Evolutionary conservation across 2,113 vertebrate species (phyloP).

Genomic region (Etheostoma spectabile): DNA sequence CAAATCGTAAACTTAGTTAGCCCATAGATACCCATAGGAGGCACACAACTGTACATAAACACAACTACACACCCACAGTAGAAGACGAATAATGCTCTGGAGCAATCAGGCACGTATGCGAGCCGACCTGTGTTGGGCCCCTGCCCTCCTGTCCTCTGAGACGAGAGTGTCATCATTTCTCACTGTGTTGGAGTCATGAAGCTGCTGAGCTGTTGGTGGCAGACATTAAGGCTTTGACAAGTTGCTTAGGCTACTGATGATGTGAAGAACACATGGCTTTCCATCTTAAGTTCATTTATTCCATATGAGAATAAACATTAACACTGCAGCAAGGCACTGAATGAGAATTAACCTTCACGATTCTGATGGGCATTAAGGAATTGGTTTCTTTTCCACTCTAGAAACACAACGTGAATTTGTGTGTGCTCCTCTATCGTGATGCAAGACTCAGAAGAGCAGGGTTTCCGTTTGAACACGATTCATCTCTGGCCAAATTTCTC

Average conservation of each 20-base stretch:
- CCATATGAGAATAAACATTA: conserved; percentile 8
- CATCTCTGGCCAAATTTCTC: neutral
- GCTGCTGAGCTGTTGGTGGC: conserved; percentile 33
- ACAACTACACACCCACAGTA: conserved; percentile 10
- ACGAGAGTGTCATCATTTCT: conserved; percentile 47
- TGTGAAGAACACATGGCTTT: conserved; percentile 14
- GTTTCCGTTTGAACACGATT: neutral
- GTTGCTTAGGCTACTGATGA: conserved; percentile 31
- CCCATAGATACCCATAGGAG: neutral
- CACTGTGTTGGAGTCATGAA: conserved; percentile 14
- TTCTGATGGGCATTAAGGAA: neutral
- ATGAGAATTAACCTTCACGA: conserved; percentile 8
- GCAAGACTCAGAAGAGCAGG: neutral
- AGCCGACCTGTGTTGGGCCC: conserved; percentile 13
- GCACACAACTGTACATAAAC: neutral
- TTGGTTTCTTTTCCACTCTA: neutral
- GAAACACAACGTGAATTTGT: neutral
- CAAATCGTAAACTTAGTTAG: conserved; percentile 8
- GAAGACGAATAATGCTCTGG: conserved; percentile 40
- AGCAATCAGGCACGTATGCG: conserved; percentile 37
- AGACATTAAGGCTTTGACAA: conserved; percentile 38
- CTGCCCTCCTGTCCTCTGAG: conserved; percentile 35
- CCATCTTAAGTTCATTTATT: neutral
- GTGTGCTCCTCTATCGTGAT: neutral
- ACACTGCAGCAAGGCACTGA: neutral